Base-by-base conservation (phyloP, 2,797 vertebrate genomes). In the Loris lydekkerianus region DNA sequence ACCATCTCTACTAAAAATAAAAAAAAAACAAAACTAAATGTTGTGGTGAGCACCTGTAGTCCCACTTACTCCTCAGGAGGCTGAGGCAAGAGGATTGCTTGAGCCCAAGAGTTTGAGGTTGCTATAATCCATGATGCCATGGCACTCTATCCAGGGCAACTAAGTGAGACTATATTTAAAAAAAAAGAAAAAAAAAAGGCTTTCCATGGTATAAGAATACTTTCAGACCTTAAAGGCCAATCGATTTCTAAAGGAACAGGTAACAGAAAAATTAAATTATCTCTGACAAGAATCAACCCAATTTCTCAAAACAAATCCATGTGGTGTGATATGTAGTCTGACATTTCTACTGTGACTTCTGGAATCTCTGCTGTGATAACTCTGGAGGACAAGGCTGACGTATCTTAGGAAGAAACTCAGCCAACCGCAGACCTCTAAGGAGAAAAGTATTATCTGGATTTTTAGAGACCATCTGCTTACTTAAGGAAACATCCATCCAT, bases 181-280 rank as follows among this genome's bases (percentile, higher is more conserved):
- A 34, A 34, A 34, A 34, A 34, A 34, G 34, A 53, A 53, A 53
- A 53, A 53, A 53, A 53, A 53, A n/a, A 67, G 65, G 21, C 49
- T 89, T 84, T 13, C 14, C 9, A 25, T 72, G 65, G 31, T 67
- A 8, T 67, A 67, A 67, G 31, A 67, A 67, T 67, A 67, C 65
- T 67, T n/a, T 9, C 17, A 31, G 23, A 37, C 11, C 65, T 93
- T 93, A 85, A 80, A 96, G 90, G 29, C n/a, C 56, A 37, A 1
- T 77, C 69, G 58, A 23, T 86, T 96, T 80, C 94, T 34, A 95
- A 89, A 69, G 20, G 84, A 80, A 13, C 56, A 81, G 40, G 21
- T 72, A 69, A 21, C 82, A 14, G 8, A 78, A 5, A 23, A 31
- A 84, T 40, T 7, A 58, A 17, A 63, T 93, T 81, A 75, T 84